Percentiles rank a stretch among this genome's conserved stretches.
These are phyloP conservation scores for Lysiphlebus fabarum DNA, from an alignment of 1,140 invertebrate genomes.

Conservation along the genomic window DNA sequence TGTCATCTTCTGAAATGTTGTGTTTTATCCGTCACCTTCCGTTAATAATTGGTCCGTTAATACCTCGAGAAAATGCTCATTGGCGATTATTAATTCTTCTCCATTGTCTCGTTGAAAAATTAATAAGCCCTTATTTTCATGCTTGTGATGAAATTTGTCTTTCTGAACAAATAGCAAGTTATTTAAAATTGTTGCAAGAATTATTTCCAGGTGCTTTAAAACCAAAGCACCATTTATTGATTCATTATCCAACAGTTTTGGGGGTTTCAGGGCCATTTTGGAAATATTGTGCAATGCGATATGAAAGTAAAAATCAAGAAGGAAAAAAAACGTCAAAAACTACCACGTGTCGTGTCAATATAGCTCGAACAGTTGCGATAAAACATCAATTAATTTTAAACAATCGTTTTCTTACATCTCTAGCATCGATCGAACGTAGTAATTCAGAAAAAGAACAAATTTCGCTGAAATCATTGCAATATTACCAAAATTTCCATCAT, in stretches of 20 bases:
- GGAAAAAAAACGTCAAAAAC: conserved; percentile 13
- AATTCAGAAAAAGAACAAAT: too few species aligned
- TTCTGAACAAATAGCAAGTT: neutral
- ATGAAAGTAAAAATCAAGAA: conserved; percentile 19
- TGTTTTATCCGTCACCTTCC: conserved; percentile 31
- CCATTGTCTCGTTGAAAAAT: conserved; percentile 24
- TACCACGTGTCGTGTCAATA: conserved; percentile 14
- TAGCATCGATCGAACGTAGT: too few species aligned
- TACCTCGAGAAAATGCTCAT: conserved; percentile 21
- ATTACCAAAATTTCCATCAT: too few species aligned
- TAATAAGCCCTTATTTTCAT: conserved; percentile 10
- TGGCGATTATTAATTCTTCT: conserved; percentile 29
- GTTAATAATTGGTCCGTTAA: conserved; percentile 30
- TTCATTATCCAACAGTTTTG: conserved; percentile 23
- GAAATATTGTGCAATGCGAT: conserved; percentile 17
- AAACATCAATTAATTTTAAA: conserved; percentile 21
- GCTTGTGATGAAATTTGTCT: neutral
- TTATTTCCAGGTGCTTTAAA: neutral
- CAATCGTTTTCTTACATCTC: neutral
- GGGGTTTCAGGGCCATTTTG: conserved; percentile 16
- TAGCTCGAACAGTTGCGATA: conserved; percentile 20
- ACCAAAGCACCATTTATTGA: neutral
- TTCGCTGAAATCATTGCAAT: too few species aligned
- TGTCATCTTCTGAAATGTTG: conserved; percentile 32
- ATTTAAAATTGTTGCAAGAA: neutral